Evolutionary conservation across 2,888 invertebrate genomes (phyloP).

Genomic region (Idaea biselata): DNA sequence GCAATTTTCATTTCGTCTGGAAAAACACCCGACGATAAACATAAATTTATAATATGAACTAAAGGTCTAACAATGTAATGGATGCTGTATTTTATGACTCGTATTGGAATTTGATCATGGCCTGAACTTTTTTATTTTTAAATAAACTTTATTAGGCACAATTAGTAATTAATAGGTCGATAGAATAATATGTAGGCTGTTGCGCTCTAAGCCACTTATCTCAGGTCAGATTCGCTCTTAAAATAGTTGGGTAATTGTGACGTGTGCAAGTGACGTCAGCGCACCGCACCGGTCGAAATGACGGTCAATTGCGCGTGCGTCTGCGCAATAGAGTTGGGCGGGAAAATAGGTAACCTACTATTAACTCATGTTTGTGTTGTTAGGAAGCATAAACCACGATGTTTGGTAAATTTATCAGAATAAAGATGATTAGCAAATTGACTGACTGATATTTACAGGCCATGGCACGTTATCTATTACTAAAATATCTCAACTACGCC

Average conservation of each 20-base stretch:
- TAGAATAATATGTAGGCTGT: slow-evolving; percentile 29
- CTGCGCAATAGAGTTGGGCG: neutral
- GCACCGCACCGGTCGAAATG: neutral
- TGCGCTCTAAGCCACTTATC: slow-evolving; percentile 59
- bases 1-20: too few relatives aligned
- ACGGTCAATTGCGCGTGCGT: neutral
- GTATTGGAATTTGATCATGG: too few relatives aligned
- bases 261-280: slow-evolving; percentile 17
- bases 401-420: neutral
- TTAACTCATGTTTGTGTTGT: neutral
- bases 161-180: neutral
- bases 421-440: too few relatives aligned
- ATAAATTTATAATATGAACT: too few relatives aligned
- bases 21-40: too few relatives aligned
- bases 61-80: too few relatives aligned
- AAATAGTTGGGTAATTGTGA: slow-evolving; percentile 56
- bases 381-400: neutral
- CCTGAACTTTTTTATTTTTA: too few relatives aligned
- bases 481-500: too few relatives aligned
- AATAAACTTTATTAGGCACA: too few relatives aligned
- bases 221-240: slow-evolving; percentile 53
- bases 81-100: too few relatives aligned
- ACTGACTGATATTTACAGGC: too few relatives aligned
- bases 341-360: neutral
- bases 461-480: too few relatives aligned